Evolutionary conservation across 2,797 vertebrate genomes (phyloP), one percentile per base, ranked within the genome.

Genomic region (Serranus cabrilla): DNA sequence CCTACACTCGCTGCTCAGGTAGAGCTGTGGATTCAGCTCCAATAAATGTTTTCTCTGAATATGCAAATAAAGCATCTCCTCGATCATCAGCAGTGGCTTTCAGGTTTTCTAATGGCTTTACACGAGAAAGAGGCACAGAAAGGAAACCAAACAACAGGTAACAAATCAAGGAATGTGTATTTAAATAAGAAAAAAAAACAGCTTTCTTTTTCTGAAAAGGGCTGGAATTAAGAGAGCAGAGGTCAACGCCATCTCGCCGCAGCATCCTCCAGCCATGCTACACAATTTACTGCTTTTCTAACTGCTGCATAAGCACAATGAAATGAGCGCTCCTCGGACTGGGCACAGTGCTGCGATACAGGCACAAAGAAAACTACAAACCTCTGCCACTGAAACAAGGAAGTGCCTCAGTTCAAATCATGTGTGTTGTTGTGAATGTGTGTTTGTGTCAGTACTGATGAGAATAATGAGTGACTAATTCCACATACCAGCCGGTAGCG

Each of bases 401-500:
- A 87, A 85, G 81, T 62, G 81, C 75, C 79, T 86, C 66, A 70
- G 70, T 70, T 82, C 37, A 80, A 71, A 86, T 84, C 84, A 74
- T 70, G 80, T 54, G 76, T 63, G 76, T 57, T 82, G 78, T 60
- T 62, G 74, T 73, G 83, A 81, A 80, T 76, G 84, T 70, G 78
- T 61, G 78, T 85, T 78, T 91, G 81, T 91, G 89, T 89, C 88
- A 83, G 82, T 49, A 34, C 79, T 76, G 86, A 89, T 87, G 90
- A 89, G 85, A 90, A 82, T 87, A 92, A 93, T 80, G 85, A 88
- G 80, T 83, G 88, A 90, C 89, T 91, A 90, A 91, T 92, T 91
- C 89, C 81, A 86, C 87, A 87, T 85, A 85, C 83, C 84, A 89
- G 86, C 79, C 85, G 21, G 73, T 76, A 82, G 83, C 75, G 7